phyloP scores from a whole-genome alignment of 2,797 vertebrate species.

The Clarias fuscus region DNA sequence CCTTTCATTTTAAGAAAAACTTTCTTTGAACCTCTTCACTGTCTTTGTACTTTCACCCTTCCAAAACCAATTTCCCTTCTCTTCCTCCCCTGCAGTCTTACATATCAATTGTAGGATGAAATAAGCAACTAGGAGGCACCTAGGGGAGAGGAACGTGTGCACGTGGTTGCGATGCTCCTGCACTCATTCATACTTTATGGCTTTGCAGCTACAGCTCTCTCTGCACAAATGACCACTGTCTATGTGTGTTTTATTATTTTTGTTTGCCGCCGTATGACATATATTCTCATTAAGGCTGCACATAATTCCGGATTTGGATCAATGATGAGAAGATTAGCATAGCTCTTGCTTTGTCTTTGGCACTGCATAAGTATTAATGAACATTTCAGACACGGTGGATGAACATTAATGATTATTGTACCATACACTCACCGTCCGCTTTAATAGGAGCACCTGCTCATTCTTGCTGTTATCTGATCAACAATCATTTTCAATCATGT shows the following conservation, averaged over 20 bases:
- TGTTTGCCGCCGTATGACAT: not conserved
- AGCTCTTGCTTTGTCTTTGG: not conserved
- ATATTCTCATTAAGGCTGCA: not conserved
- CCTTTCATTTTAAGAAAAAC: not conserved
- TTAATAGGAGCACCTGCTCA: no score
- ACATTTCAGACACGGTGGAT: not conserved
- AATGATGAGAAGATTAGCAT: not conserved
- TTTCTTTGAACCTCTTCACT: not conserved
- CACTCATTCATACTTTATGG: slow-evolving; percentile 56
- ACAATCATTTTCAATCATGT: no score
- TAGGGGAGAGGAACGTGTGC: slow-evolving; percentile 49
- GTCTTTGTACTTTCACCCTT: slow-evolving; percentile 1
- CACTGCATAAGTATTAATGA: not conserved
- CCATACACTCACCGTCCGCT: no score
- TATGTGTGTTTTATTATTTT: not conserved
- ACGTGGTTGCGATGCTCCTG: slow-evolving; percentile 43
- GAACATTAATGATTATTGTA: not conserved
- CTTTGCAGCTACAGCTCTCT: slow-evolving; percentile 43
- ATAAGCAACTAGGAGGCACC: slow-evolving; percentile 38
- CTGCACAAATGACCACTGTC: slow-evolving; percentile 32
- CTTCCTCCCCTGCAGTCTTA: slow-evolving; percentile 37
- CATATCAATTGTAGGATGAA: slow-evolving; percentile 38
- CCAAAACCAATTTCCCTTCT: slow-evolving; percentile 43
- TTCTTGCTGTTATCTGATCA: no score
- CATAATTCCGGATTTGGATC: not conserved